These are phyloP conservation scores for Clusia tigrina DNA, from an alignment of 2,888 invertebrate species.

Conservation along the genomic window DNA sequence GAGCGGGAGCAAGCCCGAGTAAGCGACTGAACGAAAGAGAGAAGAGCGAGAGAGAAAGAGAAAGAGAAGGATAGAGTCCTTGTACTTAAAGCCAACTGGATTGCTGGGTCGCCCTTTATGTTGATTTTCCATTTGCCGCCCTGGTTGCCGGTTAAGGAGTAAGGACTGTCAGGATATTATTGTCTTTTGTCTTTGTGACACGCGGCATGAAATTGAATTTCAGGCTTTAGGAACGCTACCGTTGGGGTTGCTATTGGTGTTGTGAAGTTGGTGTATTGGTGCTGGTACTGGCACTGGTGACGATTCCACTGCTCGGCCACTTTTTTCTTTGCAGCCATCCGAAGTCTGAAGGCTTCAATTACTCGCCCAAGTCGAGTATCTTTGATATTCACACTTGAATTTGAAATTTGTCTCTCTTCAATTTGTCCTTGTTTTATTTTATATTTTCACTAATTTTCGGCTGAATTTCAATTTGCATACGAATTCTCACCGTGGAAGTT, in stretches of 20 bases:
- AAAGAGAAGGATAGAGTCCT: too few relatives aligned
- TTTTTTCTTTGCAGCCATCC: not conserved
- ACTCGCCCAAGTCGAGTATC: not conserved
- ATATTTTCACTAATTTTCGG: slow-evolving; percentile 37
- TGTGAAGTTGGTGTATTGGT: too few relatives aligned
- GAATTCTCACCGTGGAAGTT: slow-evolving; percentile 39
- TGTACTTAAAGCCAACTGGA: too few relatives aligned
- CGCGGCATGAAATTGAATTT: slow-evolving; percentile 59
- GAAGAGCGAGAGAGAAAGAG: too few relatives aligned
- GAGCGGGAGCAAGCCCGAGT: slow-evolving; percentile 51
- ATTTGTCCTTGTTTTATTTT: slow-evolving; percentile 30
- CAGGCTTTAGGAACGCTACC: slow-evolving; percentile 38
- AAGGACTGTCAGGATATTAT: not conserved
- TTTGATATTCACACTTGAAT: slow-evolving; percentile 40
- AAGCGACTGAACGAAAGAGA: too few relatives aligned
- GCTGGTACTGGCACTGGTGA: too few relatives aligned
- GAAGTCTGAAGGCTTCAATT: slow-evolving; percentile 8
- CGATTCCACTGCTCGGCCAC: too few relatives aligned
- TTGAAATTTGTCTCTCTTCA: slow-evolving; percentile 37
- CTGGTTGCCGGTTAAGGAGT: not conserved
- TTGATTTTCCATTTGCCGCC: not conserved
- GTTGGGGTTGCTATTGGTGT: too few relatives aligned
- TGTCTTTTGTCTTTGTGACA: slow-evolving; percentile 52
- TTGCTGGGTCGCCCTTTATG: too few relatives aligned
- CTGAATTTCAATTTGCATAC: slow-evolving; percentile 58